Evolutionary conservation across 2,797 vertebrate species (phyloP), one percentile per base, ranked within the genome.

Genomic region (Sebastes iracundus): DNA sequence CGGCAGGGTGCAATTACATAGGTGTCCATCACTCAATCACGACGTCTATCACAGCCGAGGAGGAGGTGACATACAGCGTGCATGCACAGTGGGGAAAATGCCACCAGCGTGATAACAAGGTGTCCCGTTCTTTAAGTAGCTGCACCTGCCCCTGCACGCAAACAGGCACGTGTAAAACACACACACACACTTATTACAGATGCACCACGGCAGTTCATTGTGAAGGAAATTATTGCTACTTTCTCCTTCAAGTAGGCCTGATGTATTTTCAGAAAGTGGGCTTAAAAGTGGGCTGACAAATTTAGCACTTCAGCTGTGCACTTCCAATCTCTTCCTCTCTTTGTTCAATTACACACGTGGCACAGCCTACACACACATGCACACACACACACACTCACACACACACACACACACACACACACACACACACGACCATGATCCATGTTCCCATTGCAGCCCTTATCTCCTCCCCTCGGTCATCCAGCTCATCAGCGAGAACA

Each of bases 401-500:
- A 35, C 75, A 49, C 25, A 33, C 27, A 60, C 66, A 61, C 75
- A 75, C 70, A 61, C 23, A 61, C 32, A 46, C 73, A 75, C 60
- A 67, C 60, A 84, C 78, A 80, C 55, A 78, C 78, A 70, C 4
- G 42, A 64, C 56, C 72, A 88, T 79, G 87, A 89, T 90, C 86
- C 88, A 88, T 86, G 80, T 90, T 89, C 82, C 81, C 73, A 78
- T 85, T 73, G 78, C 86, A 74, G 85, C 75, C 81, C 87, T 82
- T 87, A 78, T 83, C 82, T 73, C 75, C 83, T 81, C 83, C 90
- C 82, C 88, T 78, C 22, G 85, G 91, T 88, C 87, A 87, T 89
- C 87, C 87, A 92, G 83, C 92, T 94, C 91, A 93, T 94, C 89
- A 90, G 83, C 86, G 88, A 90, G 90, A 93, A 93, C 86, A 93